Percentiles rank a stretch among this genome's conserved stretches.
Conservation (phyloP, 2,797 vertebrate species). For the Scleropages formosus region DNA sequence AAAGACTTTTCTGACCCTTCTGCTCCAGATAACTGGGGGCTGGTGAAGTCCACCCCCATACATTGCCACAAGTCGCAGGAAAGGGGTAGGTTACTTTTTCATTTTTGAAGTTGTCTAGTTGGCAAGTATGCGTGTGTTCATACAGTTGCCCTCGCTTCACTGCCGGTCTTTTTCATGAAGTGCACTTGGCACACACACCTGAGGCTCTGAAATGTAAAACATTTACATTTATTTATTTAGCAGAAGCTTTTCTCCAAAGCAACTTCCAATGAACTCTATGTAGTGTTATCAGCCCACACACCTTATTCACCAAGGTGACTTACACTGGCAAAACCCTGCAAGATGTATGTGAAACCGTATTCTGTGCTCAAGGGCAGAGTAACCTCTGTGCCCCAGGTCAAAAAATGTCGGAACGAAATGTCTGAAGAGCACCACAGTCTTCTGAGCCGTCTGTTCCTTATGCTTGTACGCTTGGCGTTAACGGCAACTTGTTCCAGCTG, state of each 20-base stretch:
- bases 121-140: constrained; percentile 6
- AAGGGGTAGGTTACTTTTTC: constrained; percentile 64
- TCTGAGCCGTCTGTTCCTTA: background rate
- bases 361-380: background rate
- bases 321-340: too few species aligned
- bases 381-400: background rate
- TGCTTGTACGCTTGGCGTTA: background rate
- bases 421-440: background rate
- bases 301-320: too few species aligned
- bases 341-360: background rate
- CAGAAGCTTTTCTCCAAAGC: too few species aligned
- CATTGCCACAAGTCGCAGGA: constrained; percentile 57
- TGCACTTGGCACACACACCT: background rate
- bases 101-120: constrained; percentile 1
- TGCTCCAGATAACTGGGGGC: constrained; percentile 67
- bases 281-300: too few species aligned
- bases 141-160: background rate
- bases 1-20: constrained; percentile 61
- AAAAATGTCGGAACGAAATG: background rate
- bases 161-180: background rate
- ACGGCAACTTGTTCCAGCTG: constrained; percentile 30
- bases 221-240: too few species aligned
- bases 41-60: constrained; percentile 49
- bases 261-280: too few species aligned
- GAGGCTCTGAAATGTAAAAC: constrained; percentile 14